phyloP scores from a whole-genome alignment of 2,888 invertebrate species.

The Drosophila cyrtoloma region DNA sequence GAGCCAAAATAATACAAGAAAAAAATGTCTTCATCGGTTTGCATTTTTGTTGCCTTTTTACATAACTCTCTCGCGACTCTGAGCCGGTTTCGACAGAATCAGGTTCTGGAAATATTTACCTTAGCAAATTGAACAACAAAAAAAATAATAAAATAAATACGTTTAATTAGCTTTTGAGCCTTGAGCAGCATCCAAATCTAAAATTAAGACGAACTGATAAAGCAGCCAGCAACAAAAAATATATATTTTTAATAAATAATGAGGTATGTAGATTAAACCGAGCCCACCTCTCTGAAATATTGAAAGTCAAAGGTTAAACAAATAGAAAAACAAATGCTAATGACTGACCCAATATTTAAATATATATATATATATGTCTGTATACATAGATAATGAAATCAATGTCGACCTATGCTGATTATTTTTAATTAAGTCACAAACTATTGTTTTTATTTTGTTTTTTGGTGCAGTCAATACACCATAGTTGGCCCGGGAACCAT shows the following conservation, averaged over 20 bases:
- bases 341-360: conserved; percentile 28
- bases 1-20: conserved; percentile 9
- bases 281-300: conserved; percentile 1
- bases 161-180: not conserved
- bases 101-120: conserved; percentile 54
- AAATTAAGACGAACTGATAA: conserved; percentile 23
- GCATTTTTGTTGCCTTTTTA: conserved; percentile 24
- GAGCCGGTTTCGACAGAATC: conserved; percentile 62
- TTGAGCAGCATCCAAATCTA: not conserved
- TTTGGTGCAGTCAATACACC: conserved; percentile 87
- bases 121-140: conserved; percentile 40
- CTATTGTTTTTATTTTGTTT: not conserved
- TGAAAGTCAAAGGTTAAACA: not conserved
- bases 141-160: not conserved
- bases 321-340: conserved; percentile 13
- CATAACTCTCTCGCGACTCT: conserved; percentile 30
- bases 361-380: not conserved
- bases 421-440: conserved; percentile 18
- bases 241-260: not conserved
- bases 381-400: conserved; percentile 19
- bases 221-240: not conserved
- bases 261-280: conserved; percentile 20
- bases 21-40: conserved; percentile 10
- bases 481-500: conserved; percentile 92
- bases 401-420: conserved; percentile 28